A percentile compares a stretch with the other conserved stretches of the same genome.
These are phyloP conservation scores for Vannuccia rotundouncinata DNA, from an alignment of 2,888 invertebrate species.

Conservation along the genomic window DNA sequence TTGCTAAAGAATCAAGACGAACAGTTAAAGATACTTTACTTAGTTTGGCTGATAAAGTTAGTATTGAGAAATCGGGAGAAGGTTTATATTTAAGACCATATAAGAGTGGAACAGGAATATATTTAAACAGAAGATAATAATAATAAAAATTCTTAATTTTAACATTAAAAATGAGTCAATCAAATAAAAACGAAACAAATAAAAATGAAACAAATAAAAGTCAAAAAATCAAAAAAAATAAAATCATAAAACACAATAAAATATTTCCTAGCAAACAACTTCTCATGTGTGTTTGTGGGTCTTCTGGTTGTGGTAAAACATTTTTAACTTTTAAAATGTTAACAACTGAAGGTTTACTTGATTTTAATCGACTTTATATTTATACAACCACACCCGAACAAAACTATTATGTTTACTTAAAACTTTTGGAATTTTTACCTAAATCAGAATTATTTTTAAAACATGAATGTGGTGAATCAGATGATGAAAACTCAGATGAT, in stretches of 20 bases:
- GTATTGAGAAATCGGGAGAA: not conserved
- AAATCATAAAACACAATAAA: not conserved
- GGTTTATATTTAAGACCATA: not conserved
- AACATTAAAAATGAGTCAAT: too few relatives aligned
- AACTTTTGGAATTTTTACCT: not conserved
- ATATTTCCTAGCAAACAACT: not conserved
- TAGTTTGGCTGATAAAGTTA: not conserved
- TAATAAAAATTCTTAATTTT: too few relatives aligned
- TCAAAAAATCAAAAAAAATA: too few relatives aligned
- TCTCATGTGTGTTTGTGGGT: not conserved
- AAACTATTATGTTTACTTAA: not conserved
- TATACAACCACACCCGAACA: not conserved
- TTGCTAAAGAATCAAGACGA: not conserved
- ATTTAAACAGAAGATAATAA: too few relatives aligned
- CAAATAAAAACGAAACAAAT: too few relatives aligned
- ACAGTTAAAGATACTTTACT: not conserved
- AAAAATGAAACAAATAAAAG: too few relatives aligned
- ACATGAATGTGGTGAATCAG: not conserved
- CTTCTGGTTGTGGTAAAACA: not conserved
- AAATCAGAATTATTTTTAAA: not conserved
- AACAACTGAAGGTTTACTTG: not conserved
- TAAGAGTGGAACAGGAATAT: not conserved
- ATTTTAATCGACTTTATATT: not conserved
- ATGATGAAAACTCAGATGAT: not conserved
- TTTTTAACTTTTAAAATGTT: not conserved